Percentiles rank a stretch among this genome's conserved stretches.
Conservation (phyloP, 2,797 vertebrate species). For the Bradypus variegatus region DNA sequence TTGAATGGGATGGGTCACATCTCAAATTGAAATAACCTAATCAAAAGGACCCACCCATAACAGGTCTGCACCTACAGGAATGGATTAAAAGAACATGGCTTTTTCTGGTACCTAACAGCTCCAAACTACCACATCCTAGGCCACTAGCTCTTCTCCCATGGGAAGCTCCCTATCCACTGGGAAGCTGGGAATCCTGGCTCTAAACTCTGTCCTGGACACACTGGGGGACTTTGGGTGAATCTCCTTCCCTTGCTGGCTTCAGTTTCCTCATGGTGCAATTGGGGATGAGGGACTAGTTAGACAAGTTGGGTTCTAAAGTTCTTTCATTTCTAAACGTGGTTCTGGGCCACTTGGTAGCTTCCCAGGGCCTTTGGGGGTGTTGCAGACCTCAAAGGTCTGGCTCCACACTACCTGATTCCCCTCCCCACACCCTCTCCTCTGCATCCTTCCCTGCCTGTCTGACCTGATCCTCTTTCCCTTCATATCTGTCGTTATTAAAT, state of each 20-base stretch:
- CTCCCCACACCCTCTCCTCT: no score
- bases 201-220: not conserved
- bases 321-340: not conserved
- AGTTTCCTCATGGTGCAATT: not conserved
- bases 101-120: no score
- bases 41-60: no score
- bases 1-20: no score
- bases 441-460: not conserved
- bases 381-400: not conserved
- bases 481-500: not conserved
- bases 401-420: not conserved
- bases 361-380: not conserved
- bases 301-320: not conserved
- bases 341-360: not conserved
- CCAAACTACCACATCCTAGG: not conserved
- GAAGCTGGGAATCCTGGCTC: not conserved
- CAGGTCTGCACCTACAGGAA: no score
- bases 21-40: no score
- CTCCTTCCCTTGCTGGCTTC: not conserved
- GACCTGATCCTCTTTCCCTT: not conserved
- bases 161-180: not conserved
- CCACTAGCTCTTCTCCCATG: not conserved
- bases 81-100: no score
- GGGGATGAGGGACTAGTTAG: not conserved
- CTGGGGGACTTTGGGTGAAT: not conserved